Evolutionary conservation across 2,113 vertebrate genomes (phyloP), one percentile per base, ranked within the genome.

Genomic region (Gopherus flavomarginatus): DNA sequence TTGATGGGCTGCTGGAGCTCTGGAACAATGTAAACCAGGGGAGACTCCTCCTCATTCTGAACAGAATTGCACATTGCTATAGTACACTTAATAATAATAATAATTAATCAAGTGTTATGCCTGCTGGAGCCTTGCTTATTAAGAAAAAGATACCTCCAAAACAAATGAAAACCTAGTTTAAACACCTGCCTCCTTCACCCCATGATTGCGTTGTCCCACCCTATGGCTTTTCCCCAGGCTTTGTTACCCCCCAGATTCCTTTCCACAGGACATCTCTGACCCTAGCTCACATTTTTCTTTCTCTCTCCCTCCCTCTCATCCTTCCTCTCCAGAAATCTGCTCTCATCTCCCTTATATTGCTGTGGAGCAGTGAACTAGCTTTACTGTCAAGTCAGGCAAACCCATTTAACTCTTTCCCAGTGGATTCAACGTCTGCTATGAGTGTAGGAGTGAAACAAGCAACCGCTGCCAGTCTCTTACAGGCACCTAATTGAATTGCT

Each of bases 381-480:
- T 9, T 16, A 38, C 62, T 29, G 26, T 14, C 5, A 13, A 10
- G n/a, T n/a, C 27, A 57, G n/a, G 65, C 35, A 38, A 38, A 72
- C 65, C n/a, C n/a, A 38, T 38, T 72, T 19, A 38, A 72, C 65
- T 72, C 19, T 38, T 72, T 38, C 65, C 65, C 65, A 72, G 17
- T 4, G n/a, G 8, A 31, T 26, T 26, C 72, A 42, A 47, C 3
- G 1, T 24, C 56, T 77, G 6, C 29, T 49, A 21, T 54, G 54
- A 26, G n/a, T 7, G 3, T 35, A 52, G 10, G 1, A 12, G 59
- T 56, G 26, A 88, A 6, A 26, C 16, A 26, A 54, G 57, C 47
- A 59, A 31, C 8, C 14, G 0, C 0, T 38, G 35, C 13, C 72
- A 59, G 52, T 50, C 53, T 53, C 17, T 9, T 26, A 57, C 2